Percentiles rank a stretch among this genome's conserved stretches.
Conservation (phyloP, 2,113 vertebrate species). For the Hiodon alosoides region DNA sequence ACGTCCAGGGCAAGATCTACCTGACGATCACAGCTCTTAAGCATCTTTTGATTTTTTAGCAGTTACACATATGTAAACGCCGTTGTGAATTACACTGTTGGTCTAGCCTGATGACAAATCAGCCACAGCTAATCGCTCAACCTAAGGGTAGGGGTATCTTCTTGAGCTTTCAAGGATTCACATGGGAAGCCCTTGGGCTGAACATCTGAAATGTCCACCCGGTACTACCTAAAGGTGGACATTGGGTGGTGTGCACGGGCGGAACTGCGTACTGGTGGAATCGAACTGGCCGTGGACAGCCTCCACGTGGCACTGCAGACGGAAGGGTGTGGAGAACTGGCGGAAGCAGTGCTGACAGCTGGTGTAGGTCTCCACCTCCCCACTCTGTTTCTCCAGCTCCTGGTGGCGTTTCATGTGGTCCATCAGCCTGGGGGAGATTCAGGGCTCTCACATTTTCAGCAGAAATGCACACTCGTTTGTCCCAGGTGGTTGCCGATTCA, state of each 20-base stretch:
- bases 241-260: not conserved
- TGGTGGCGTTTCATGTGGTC: conserved; percentile 83
- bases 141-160: not conserved
- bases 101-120: no score
- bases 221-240: not conserved
- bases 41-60: no score
- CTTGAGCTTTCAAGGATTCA: not conserved
- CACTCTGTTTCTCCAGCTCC: conserved; percentile 63
- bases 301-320: conserved; percentile 83
- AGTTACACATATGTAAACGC: no score
- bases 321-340: conserved; percentile 70
- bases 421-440: conserved; percentile 71
- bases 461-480: not conserved
- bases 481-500: not conserved
- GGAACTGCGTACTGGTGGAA: conserved; percentile 61
- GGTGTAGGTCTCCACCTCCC: conserved; percentile 58
- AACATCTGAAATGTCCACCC: not conserved
- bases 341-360: conserved; percentile 83
- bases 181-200: not conserved
- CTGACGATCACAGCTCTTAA: no score
- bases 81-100: no score
- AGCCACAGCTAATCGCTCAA: no score
- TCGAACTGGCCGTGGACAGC: conserved; percentile 73
- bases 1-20: no score
- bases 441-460: not conserved